Percentiles rank a stretch among this genome's conserved stretches.
Conservation (phyloP, 1,140 invertebrate species). For the Scaptomyza hsui region DNA sequence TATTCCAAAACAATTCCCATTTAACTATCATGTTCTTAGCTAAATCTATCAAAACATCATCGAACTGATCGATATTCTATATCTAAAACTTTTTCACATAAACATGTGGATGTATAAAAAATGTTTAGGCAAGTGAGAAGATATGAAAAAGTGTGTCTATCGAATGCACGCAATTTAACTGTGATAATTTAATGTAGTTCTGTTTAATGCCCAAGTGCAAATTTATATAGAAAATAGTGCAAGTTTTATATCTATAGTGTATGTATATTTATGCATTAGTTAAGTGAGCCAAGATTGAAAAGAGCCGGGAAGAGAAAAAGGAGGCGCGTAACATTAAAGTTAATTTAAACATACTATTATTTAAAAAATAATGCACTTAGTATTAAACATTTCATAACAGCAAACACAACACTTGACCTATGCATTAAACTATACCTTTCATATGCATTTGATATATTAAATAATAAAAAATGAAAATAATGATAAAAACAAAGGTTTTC, state of each 20-base stretch:
- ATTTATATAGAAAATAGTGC: slow-evolving; percentile 64
- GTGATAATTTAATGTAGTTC: slow-evolving; percentile 72
- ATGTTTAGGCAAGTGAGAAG: slow-evolving; percentile 19
- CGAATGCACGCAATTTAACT: slow-evolving; percentile 81
- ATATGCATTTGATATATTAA: slow-evolving; percentile 23
- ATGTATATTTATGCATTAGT: slow-evolving; percentile 62
- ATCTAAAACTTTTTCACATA: slow-evolving; percentile 54
- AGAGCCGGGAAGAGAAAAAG: slow-evolving; percentile 9
- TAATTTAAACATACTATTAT: slow-evolving; percentile 7
- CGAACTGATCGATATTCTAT: slow-evolving; percentile 20
- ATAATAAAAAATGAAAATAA: slow-evolving; percentile 20
- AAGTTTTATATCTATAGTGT: slow-evolving; percentile 53
- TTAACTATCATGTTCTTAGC: slow-evolving; percentile 51
- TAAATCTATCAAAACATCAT: slow-evolving; percentile 38
- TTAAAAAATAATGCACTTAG: slow-evolving; percentile 48
- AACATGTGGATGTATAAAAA: slow-evolving; percentile 24
- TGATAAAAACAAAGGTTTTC: slow-evolving; percentile 7
- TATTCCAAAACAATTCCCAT: slow-evolving; percentile 74
- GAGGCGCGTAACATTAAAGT: neutral
- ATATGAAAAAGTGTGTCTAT: slow-evolving; percentile 55
- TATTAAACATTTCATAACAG: slow-evolving; percentile 45
- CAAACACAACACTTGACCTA: slow-evolving; percentile 19
- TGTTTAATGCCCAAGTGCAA: slow-evolving; percentile 65
- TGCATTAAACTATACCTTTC: neutral
- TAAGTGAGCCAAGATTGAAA: slow-evolving; percentile 34